A percentile compares a stretch with the other conserved stretches of the same genome.
Conservation (phyloP, 2,113 vertebrate genomes). For the Oreochromis spilurus region DNA sequence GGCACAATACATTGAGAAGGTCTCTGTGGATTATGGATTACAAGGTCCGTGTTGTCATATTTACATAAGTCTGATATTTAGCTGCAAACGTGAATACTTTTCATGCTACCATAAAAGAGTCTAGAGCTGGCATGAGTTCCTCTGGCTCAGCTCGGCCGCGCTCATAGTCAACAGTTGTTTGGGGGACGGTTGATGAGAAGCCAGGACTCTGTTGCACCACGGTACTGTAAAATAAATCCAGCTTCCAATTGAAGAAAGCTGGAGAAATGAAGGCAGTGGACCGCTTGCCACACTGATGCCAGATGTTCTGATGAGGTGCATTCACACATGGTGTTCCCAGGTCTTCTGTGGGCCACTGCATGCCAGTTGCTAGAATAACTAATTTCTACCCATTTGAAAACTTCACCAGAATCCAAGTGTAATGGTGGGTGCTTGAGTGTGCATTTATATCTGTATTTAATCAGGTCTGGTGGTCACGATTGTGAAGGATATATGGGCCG, state of each 20-base stretch:
- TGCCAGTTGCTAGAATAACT: background rate
- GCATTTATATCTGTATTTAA: background rate
- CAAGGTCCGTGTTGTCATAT: slow-evolving; percentile 62
- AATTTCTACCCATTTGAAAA: background rate
- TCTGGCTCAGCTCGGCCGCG: slow-evolving; percentile 27
- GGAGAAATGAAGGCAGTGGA: slow-evolving; percentile 33
- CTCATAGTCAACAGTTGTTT: slow-evolving; percentile 24
- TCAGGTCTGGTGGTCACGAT: background rate
- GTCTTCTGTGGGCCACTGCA: background rate
- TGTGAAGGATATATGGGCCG: background rate
- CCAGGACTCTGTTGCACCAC: slow-evolving; percentile 51
- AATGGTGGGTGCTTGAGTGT: background rate
- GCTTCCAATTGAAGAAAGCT: slow-evolving; percentile 43
- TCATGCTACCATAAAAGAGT: slow-evolving; percentile 31
- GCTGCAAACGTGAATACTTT: slow-evolving; percentile 52
- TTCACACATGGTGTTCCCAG: background rate
- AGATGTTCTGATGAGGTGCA: slow-evolving; percentile 6
- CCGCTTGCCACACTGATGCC: slow-evolving; percentile 23
- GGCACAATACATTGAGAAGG: slow-evolving; percentile 64
- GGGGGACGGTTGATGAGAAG: slow-evolving; percentile 33
- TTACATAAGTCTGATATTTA: slow-evolving; percentile 49
- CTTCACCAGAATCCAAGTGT: background rate
- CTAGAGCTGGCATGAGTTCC: slow-evolving; percentile 17
- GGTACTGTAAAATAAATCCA: slow-evolving; percentile 37
- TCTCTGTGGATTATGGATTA: slow-evolving; percentile 48